A percentile compares a stretch with the other conserved stretches of the same genome.
Conservation (phyloP, 2,113 vertebrate genomes). For the Synodontis membranacea region DNA sequence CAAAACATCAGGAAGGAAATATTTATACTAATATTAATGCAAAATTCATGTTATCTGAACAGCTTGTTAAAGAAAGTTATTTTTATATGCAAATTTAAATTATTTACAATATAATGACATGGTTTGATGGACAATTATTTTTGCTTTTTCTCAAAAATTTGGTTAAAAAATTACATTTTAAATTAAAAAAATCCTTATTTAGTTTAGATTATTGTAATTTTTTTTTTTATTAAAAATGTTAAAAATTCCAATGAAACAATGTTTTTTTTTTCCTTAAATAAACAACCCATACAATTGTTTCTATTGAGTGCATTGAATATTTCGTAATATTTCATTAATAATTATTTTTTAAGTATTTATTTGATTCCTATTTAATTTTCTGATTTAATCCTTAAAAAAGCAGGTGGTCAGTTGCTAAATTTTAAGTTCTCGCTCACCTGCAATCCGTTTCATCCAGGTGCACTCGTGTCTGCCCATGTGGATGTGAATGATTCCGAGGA, state of each 20-base stretch:
- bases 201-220: too few species aligned
- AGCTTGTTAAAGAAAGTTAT: neutral
- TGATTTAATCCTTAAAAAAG: too few species aligned
- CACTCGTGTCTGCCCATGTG: slow-evolving; percentile 88
- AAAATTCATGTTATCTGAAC: neutral
- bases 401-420: neutral
- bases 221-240: neutral
- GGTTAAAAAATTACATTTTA: too few species aligned
- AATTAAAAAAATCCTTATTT: too few species aligned
- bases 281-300: neutral
- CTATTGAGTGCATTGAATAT: neutral
- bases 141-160: neutral
- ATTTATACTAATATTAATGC: neutral
- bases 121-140: neutral
- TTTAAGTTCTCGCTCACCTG: slow-evolving; percentile 71
- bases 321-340: neutral
- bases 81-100: neutral
- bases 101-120: neutral
- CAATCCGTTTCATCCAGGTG: slow-evolving; percentile 92
- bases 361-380: neutral
- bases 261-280: neutral
- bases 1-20: neutral
- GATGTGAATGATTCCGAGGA: slow-evolving; percentile 86
- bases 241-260: neutral
- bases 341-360: neutral